Evolutionary conservation across 2,888 invertebrate species (phyloP).

Genomic region (Hanleya hanleyi): DNA sequence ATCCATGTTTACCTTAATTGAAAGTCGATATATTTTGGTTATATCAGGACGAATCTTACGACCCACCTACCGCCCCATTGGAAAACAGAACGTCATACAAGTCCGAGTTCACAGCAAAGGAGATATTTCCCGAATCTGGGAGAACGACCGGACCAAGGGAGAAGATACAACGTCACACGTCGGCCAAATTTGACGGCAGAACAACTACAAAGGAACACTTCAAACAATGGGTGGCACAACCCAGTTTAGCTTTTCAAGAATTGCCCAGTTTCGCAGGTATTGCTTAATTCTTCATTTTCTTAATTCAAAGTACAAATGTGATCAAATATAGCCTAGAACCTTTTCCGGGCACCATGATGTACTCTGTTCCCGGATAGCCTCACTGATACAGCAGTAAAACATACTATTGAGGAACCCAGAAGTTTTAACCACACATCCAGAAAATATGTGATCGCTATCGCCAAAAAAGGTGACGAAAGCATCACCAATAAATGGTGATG

Average conservation of each 20-base stretch:
- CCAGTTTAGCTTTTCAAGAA: constrained; percentile 60
- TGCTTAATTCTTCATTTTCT: too few species aligned
- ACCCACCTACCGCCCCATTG: constrained; percentile 53
- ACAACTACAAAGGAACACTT: constrained; percentile 66
- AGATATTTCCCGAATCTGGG: constrained; percentile 17
- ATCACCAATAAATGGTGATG: too few species aligned
- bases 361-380: too few species aligned
- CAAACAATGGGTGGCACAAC: constrained; percentile 63
- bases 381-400: too few species aligned
- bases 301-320: too few species aligned
- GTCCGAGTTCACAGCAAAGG: constrained; percentile 52
- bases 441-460: too few species aligned
- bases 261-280: constrained; percentile 69
- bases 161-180: constrained; percentile 28
- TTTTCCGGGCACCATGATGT: too few species aligned
- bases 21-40: neutral
- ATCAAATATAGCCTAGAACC: too few species aligned
- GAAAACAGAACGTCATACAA: constrained; percentile 57
- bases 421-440: too few species aligned
- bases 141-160: constrained; percentile 33
- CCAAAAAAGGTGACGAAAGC: too few species aligned
- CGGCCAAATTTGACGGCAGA: constrained; percentile 55
- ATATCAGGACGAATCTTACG: constrained; percentile 58
- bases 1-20: too few species aligned
- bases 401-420: too few species aligned